These are phyloP conservation scores for Neocloeon triangulifer DNA, from an alignment of 1,140 invertebrate genomes.

Conservation along the genomic window DNA sequence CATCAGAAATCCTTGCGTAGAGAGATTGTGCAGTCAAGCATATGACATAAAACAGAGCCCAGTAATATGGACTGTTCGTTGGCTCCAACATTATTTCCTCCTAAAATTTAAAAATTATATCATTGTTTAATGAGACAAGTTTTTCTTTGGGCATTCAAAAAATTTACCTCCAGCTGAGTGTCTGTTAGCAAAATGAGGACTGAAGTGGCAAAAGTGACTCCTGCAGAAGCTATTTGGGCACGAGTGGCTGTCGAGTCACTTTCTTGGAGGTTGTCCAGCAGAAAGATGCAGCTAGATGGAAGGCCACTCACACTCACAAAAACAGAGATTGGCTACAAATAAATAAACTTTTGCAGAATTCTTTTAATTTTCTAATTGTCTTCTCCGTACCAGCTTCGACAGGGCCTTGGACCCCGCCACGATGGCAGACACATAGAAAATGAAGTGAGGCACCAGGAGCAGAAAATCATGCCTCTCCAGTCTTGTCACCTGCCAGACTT, in stretches of 20 bases:
- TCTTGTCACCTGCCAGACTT: constrained; percentile 9
- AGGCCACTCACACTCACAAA: constrained; percentile 12
- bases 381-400: constrained; percentile 16
- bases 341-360: no score
- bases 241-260: no score
- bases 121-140: no score
- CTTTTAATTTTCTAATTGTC: no score
- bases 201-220: constrained; percentile 8
- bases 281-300: constrained; percentile 10
- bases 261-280: constrained; percentile 9
- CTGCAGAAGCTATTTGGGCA: constrained; percentile 7
- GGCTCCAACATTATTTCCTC: constrained; percentile 4
- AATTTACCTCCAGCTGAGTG: constrained; percentile 8
- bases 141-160: no score
- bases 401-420: constrained; percentile 19
- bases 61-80: constrained; percentile 14
- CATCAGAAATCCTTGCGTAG: constrained; percentile 12
- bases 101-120: constrained; percentile 1
- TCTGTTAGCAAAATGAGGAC: constrained; percentile 9
- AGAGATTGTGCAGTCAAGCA: constrained; percentile 11
- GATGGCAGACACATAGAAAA: constrained; percentile 16
- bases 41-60: constrained; percentile 13
- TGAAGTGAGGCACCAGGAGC: constrained; percentile 16
- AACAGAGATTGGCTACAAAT: constrained; percentile 11
- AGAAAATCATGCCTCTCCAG: constrained; percentile 14